Evolutionary conservation across 1,140 invertebrate species (phyloP).

Genomic region (Halictus rubicundus): DNA sequence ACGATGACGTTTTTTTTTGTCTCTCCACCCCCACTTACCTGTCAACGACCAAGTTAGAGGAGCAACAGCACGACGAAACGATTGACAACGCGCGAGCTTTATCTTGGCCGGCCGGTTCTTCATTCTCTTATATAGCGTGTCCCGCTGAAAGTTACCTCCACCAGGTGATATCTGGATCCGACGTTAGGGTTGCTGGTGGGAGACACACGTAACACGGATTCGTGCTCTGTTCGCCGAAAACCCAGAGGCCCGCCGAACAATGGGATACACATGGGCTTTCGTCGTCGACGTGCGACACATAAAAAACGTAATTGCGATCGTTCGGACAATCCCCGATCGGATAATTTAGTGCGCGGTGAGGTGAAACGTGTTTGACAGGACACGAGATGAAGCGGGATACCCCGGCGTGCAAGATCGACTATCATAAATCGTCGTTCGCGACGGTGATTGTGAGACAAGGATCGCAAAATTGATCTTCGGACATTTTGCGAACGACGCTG

Average conservation of each 20-base stretch:
- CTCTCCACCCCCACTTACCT: conserved; percentile 66
- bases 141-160: conserved; percentile 79
- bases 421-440: neutral
- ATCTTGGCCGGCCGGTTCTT: conserved; percentile 74
- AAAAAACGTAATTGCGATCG: neutral
- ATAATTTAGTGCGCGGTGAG: neutral
- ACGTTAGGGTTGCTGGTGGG: conserved; percentile 44
- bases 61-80: conserved; percentile 66
- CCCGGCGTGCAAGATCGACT: neutral
- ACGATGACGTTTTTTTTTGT: too few relatives aligned
- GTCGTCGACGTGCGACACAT: neutral
- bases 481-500: too few relatives aligned
- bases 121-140: conserved; percentile 79
- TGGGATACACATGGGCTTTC: neutral
- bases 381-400: neutral
- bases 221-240: neutral
- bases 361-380: neutral
- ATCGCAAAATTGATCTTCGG: too few relatives aligned
- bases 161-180: conserved; percentile 55
- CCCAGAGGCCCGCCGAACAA: neutral
- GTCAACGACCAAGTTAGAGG: conserved; percentile 65
- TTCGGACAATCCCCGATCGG: neutral
- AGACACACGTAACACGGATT: conserved; percentile 2
- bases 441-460: too few relatives aligned
- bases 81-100: conserved; percentile 77